Evolutionary conservation across 1,140 invertebrate species (phyloP).

Genomic region (Trachelipus rathkii): DNA sequence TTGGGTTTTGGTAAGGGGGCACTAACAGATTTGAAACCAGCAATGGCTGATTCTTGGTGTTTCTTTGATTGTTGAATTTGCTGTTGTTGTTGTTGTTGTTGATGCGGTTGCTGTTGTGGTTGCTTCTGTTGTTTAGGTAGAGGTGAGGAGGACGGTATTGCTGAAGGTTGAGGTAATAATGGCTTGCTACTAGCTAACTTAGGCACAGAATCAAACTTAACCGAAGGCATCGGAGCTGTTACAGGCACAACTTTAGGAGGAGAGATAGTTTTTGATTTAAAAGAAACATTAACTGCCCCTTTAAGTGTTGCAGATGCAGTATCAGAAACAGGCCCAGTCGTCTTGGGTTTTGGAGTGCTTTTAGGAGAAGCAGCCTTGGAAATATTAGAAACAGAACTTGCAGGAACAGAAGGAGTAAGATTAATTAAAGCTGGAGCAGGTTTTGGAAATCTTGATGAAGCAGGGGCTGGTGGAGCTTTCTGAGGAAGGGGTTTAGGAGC

Average conservation of each 20-base stretch:
- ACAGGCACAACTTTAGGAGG: slow-evolving; percentile 31
- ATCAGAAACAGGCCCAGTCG: neutral
- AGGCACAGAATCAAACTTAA: slow-evolving; percentile 30
- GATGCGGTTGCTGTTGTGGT: too few relatives aligned
- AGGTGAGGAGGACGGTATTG: neutral
- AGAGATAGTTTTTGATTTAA: slow-evolving; percentile 17
- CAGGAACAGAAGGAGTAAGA: slow-evolving; percentile 21
- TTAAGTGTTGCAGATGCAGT: neutral
- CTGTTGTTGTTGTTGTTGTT: too few relatives aligned
- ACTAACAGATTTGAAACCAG: slow-evolving; percentile 38
- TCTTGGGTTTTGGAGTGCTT: slow-evolving; percentile 31
- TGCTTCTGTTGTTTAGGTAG: neutral
- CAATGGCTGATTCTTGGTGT: neutral
- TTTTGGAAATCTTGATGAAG: slow-evolving; percentile 39
- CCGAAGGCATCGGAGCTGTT: slow-evolving; percentile 25
- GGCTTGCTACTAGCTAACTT: slow-evolving; percentile 3
- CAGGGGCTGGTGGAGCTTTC: slow-evolving; percentile 42
- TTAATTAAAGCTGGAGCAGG: slow-evolving; percentile 11
- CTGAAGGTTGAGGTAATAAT: slow-evolving; percentile 19
- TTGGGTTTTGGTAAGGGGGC: slow-evolving; percentile 22
- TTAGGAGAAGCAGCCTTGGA: slow-evolving; percentile 30
- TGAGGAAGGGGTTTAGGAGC: slow-evolving; percentile 31
- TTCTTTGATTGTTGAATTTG: too few relatives aligned
- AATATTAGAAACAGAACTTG: neutral
- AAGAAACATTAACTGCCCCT: too few relatives aligned